A percentile compares a stretch with the other conserved stretches of the same genome.
Evolutionary conservation across 2,113 vertebrate species (phyloP).

Genomic region (Menura novaehollandiae): DNA sequence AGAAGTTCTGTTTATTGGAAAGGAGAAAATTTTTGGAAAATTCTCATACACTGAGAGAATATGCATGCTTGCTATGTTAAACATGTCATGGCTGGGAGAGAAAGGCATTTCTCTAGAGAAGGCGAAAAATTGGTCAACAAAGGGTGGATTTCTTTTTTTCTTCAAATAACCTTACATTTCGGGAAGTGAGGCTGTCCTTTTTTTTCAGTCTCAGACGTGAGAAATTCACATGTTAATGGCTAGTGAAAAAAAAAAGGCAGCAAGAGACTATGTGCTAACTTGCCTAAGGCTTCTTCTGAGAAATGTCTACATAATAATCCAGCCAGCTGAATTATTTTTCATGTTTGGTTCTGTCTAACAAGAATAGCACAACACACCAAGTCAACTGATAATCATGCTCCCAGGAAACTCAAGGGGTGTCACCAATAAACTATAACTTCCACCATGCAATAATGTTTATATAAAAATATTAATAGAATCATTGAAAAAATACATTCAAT

Average conservation of each 20-base stretch:
- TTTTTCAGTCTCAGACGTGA: neutral
- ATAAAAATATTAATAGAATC: neutral
- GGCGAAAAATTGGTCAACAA: neutral
- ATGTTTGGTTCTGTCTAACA: neutral
- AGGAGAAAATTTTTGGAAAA: neutral
- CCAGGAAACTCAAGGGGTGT: neutral
- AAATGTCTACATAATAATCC: slow-evolving; percentile 19
- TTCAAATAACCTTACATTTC: neutral
- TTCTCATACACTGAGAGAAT: neutral
- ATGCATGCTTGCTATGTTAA: neutral
- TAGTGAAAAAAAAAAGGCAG: slow-evolving; percentile 3
- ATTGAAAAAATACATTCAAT: neutral
- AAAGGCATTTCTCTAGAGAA: neutral
- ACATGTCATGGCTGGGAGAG: neutral
- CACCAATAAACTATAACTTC: neutral
- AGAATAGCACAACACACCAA: neutral
- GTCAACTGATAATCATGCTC: neutral
- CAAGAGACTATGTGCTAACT: slow-evolving; percentile 23
- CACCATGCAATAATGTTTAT: neutral
- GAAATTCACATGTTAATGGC: neutral
- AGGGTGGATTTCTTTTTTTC: neutral
- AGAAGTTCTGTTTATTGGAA: neutral
- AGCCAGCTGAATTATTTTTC: slow-evolving; percentile 34
- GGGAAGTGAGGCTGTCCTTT: neutral
- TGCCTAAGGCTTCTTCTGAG: slow-evolving; percentile 13